Base-by-base conservation (phyloP, 1,140 invertebrate genomes). In the Druon quercuslanigerum region DNA sequence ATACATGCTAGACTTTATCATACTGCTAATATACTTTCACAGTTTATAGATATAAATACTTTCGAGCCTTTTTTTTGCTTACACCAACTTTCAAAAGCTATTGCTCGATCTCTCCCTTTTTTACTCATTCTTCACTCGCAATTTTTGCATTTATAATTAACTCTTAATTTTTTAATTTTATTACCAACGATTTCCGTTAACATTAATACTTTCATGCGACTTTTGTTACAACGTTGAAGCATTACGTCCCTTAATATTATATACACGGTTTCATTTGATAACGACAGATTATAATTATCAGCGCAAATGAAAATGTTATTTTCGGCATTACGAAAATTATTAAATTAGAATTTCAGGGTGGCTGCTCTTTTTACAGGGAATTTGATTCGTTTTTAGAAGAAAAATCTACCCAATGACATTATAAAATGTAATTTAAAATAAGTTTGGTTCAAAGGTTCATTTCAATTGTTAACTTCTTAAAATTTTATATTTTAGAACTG, bases 21-120 rank as follows among this genome's bases (percentile, higher is more conserved):
- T 86, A 79, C 82, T 86, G 50, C 78, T 83, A 85, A 82, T 46
- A 86, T 89, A 90, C 87, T 89, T 90, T 89, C 86, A 89, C 84
- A 87, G 84, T 83, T 82, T 84, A 80, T 85, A 54, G 79, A 46
- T 46, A 46, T 46, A 46, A 77, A 82, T 87, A 85, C 76, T 74
- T 77, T 75, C 81, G 77, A 78, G 77, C 52, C 70, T 77, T 76
- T 76, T 84, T 33, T 85, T 79, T 73, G 73, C 56, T 78, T 85
- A 82, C 82, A 84, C 82, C 75, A 60, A 87, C 84, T 87, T 86
- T 79, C 82, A 86, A 83, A 89, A 89, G 86, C 87, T 84, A 86
- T 87, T 84, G 79, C 85, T 87, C 87, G 83, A 85, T 86, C 81
- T 83, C 71, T 74, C 51, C 78, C 84, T 60, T 14, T 7, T 33